phyloP scores from a whole-genome alignment of 1,140 invertebrate species.

The Odontomachus brunneus region DNA sequence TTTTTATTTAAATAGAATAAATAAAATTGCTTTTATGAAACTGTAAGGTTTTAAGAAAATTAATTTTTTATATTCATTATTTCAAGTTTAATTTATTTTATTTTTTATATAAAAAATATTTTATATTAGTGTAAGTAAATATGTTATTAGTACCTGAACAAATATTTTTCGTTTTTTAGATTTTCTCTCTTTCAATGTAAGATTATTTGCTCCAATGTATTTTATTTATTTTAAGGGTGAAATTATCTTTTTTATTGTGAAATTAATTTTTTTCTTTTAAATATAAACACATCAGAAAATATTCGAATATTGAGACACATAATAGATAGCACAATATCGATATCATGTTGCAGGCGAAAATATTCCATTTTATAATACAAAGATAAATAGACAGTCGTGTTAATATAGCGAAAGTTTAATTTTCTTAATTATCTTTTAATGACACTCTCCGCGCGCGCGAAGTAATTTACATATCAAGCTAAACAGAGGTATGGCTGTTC shows the following conservation, averaged over 20 bases:
- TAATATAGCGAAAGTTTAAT: constrained; percentile 37
- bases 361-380: not conserved
- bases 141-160: no score
- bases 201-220: constrained; percentile 1
- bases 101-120: no score
- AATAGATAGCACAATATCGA: not conserved
- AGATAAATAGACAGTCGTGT: constrained; percentile 10
- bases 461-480: constrained; percentile 57
- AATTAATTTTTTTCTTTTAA: not conserved
- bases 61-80: no score
- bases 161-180: no score
- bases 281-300: not conserved
- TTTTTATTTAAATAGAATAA: no score
- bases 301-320: not conserved
- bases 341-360: not conserved
- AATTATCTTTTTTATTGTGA: not conserved
- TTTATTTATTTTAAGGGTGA: not conserved
- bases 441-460: not conserved
- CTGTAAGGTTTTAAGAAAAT: no score
- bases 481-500: constrained; percentile 12
- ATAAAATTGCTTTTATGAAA: no score
- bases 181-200: no score
- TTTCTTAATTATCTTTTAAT: constrained; percentile 66
- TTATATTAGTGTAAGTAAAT: no score
- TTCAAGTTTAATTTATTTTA: no score